These are phyloP conservation scores for Drosophila burlai DNA, from an alignment of 1,140 invertebrate species.

Conservation along the genomic window DNA sequence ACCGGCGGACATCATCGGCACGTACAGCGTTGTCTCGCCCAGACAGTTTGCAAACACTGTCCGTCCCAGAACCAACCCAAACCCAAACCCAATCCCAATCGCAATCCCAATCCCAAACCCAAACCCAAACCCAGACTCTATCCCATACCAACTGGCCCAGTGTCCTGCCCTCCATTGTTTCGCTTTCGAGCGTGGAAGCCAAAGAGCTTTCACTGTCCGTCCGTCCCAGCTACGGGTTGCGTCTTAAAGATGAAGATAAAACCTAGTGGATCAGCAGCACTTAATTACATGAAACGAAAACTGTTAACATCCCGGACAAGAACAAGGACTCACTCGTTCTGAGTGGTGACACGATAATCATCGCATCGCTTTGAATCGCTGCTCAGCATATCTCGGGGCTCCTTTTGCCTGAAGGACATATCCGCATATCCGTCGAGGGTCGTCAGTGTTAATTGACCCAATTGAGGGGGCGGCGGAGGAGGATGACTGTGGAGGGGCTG, in stretches of 20 bases:
- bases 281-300: constrained; percentile 83
- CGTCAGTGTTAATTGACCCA: constrained; percentile 74
- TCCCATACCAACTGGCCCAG: constrained; percentile 4
- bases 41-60: constrained; percentile 77
- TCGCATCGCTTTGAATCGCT: constrained; percentile 31
- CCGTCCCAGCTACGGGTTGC: neutral
- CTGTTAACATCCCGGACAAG: constrained; percentile 68
- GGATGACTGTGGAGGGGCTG: neutral
- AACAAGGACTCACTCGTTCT: constrained; percentile 1
- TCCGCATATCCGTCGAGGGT: constrained; percentile 15
- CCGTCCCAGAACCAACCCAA: neutral
- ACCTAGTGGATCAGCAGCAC: constrained; percentile 81
- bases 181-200: constrained; percentile 51
- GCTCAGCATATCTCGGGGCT: constrained; percentile 33
- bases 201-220: constrained; percentile 63
- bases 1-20: constrained; percentile 54
- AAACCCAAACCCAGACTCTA: neutral
- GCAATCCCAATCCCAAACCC: neutral
- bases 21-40: constrained; percentile 75
- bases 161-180: constrained; percentile 42
- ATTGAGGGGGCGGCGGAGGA: constrained; percentile 31
- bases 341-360: constrained; percentile 72
- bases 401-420: constrained; percentile 41
- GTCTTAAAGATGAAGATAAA: constrained; percentile 61
- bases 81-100: neutral